A percentile compares a stretch with the other conserved stretches of the same genome.
These are phyloP conservation scores for Helogale parvula DNA, from an alignment of 2,113 vertebrate species.

Conservation along the genomic window DNA sequence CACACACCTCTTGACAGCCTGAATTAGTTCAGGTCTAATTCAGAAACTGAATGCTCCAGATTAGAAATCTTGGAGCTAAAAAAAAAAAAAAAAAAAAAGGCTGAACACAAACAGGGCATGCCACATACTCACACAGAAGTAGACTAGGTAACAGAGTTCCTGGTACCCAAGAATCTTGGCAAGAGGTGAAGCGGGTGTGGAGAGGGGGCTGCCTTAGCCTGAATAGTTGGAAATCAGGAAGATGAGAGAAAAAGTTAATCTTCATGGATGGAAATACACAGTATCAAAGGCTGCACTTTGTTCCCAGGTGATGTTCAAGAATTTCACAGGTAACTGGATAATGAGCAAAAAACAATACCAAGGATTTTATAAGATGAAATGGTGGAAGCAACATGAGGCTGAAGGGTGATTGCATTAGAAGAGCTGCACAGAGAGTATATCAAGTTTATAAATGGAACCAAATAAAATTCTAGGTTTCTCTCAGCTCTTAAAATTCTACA, in stretches of 20 bases:
- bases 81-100: not conserved
- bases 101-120: slow-evolving; percentile 47
- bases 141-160: not conserved
- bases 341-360: not conserved
- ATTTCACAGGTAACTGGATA: not conserved
- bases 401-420: not conserved
- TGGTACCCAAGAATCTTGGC: slow-evolving; percentile 11
- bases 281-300: not conserved
- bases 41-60: slow-evolving; percentile 62
- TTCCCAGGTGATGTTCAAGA: not conserved
- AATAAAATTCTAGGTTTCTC: not conserved
- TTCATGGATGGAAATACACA: not conserved
- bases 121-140: not conserved
- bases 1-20: slow-evolving; percentile 62
- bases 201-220: not conserved
- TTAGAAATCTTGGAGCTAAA: slow-evolving; percentile 56
- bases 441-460: not conserved
- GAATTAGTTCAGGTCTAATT: slow-evolving; percentile 65
- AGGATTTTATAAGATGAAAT: not conserved
- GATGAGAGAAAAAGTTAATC: not conserved
- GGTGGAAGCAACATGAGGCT: not conserved
- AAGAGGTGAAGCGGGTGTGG: not conserved
- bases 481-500: not conserved
- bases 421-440: not conserved
- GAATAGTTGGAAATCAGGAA: not conserved